Conservation (phyloP, 2,888 invertebrate species). For the Drosophila antonietae region DNA sequence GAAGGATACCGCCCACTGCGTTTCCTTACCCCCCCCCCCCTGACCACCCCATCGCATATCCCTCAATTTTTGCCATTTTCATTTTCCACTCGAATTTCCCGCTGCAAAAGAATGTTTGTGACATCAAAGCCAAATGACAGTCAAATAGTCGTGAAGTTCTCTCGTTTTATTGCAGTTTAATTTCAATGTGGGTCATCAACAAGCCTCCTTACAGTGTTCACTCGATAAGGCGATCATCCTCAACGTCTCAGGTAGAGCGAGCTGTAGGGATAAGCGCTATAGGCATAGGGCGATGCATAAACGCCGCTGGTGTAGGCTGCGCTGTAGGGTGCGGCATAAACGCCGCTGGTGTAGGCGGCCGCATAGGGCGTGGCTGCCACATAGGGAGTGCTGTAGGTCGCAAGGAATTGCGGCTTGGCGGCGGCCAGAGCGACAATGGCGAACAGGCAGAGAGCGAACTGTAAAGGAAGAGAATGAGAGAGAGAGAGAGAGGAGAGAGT, state of each 20-base stretch:
- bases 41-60: no score
- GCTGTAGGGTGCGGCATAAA: constrained; percentile 77
- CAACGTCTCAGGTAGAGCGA: constrained; percentile 70
- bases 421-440: constrained; percentile 73
- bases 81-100: constrained; percentile 11
- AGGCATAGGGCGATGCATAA: constrained; percentile 79
- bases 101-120: constrained; percentile 1
- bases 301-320: constrained; percentile 68
- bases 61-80: neutral
- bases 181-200: constrained; percentile 47
- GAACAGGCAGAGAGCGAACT: constrained; percentile 77
- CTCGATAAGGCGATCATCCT: constrained; percentile 16
- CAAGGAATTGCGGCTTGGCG: constrained; percentile 74
- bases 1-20: neutral
- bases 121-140: constrained; percentile 31
- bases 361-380: constrained; percentile 75
- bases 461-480: neutral
- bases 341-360: constrained; percentile 67
- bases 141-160: constrained; percentile 37
- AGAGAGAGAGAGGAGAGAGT: neutral
- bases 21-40: neutral
- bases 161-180: constrained; percentile 40
- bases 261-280: constrained; percentile 75
- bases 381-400: constrained; percentile 74
- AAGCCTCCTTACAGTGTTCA: constrained; percentile 45